phyloP scores from a whole-genome alignment of 1,140 invertebrate genomes.

The Penaeus vannamei region DNA sequence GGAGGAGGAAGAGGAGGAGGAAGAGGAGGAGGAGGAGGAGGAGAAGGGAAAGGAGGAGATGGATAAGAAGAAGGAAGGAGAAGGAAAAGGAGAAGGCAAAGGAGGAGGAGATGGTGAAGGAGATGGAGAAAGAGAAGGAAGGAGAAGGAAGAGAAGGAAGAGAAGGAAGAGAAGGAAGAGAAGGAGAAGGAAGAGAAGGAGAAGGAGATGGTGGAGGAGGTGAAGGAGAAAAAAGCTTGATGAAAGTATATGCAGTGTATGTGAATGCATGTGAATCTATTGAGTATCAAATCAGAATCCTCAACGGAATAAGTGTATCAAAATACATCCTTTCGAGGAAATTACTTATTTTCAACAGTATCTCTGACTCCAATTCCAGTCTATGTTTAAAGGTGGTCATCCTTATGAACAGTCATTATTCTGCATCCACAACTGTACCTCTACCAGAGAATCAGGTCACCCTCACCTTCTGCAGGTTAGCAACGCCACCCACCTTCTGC shows the following conservation, averaged over 20 bases:
- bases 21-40: no score
- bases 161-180: neutral
- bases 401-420: neutral
- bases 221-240: no score
- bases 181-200: neutral
- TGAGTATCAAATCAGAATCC: neutral
- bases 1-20: no score
- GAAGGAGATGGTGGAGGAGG: neutral
- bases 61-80: no score
- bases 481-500: constrained; percentile 47
- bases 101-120: no score
- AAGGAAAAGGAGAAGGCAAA: no score
- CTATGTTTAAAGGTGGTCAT: neutral
- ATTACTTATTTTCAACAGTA: no score
- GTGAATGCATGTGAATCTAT: neutral
- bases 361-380: neutral
- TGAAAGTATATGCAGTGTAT: neutral
- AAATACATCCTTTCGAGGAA: no score
- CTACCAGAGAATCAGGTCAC: no score
- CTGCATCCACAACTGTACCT: no score
- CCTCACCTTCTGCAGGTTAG: no score
- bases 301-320: neutral
- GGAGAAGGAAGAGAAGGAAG: neutral
- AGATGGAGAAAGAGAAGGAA: neutral
- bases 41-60: no score